Evolutionary conservation across 2,888 invertebrate genomes (phyloP), one percentile per base, ranked within the genome.

Genomic region (Chromoteleia sp.): DNA sequence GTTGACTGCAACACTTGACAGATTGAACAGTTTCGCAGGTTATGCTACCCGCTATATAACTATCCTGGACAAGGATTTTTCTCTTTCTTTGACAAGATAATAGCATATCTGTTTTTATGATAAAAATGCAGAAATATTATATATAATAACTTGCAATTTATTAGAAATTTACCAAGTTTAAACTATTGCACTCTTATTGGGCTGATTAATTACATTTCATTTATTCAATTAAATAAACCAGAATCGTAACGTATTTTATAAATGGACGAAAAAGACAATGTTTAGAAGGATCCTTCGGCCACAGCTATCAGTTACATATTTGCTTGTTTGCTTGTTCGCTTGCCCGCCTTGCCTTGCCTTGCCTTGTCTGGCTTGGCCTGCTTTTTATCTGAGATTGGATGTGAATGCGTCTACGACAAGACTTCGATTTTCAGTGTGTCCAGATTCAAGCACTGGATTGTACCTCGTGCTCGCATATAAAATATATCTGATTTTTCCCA

Each of bases 311-410:
- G 30, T 7, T 12, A 61, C 39, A 63, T 56, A 65, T 36, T 29
- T 48, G 65, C 74, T 56, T 74, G 39, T 19, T 15, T 50, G 77
- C 63, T 71, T 78, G 43, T 65, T 17, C 30, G 65, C 59, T 21
- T 59, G 43, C 25, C n/a, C 25, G 21, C 48, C 45, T 56, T 25
- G 25, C 25, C 25, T 33, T 33, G 77, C 30, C 56, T 70, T n/a
- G 78, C 71, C 59, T 70, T 71, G 77, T 71, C 48, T 74, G 58
- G 67, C 79, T 61, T 74, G 79, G 61, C 45, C 48, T 68, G 73
- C 73, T 73, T 68, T 61, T 50, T 33, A 65, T 56, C 61, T 54
- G 54, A 36, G 54, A 73, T 45, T 79, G 50, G 25, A 73, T 74
- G 56, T 68, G 61, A 74, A 79, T 74, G 54, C 52, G 50, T 59